Conservation (phyloP, 2,797 vertebrate genomes). For the Alosa sapidissima region DNA sequence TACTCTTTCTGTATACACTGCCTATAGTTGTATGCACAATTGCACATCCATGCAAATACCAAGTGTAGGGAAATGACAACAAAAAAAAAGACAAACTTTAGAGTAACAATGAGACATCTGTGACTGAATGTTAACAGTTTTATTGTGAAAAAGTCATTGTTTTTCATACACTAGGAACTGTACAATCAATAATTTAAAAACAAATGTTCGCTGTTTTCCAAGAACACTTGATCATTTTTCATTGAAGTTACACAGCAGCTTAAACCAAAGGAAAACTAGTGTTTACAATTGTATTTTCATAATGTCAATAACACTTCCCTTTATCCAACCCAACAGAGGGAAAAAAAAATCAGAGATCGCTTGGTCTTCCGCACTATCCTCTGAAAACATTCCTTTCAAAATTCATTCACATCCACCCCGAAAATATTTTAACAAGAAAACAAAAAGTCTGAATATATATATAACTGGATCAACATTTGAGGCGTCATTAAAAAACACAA, state of each 20-base stretch:
- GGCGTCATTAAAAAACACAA: slow-evolving; percentile 37
- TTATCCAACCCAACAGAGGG: slow-evolving; percentile 21
- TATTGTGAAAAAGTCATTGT: slow-evolving; percentile 54
- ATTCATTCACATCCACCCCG: slow-evolving; percentile 23
- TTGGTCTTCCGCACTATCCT: slow-evolving; percentile 16
- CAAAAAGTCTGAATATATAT: slow-evolving; percentile 21
- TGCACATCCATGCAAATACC: neutral
- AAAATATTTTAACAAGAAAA: slow-evolving; percentile 24
- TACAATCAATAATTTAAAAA: slow-evolving; percentile 60
- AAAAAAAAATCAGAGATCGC: slow-evolving; percentile 10
- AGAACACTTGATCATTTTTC: slow-evolving; percentile 45
- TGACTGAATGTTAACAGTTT: slow-evolving; percentile 41
- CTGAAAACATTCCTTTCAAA: slow-evolving; percentile 23
- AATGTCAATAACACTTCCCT: slow-evolving; percentile 47
- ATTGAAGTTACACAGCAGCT: slow-evolving; percentile 53
- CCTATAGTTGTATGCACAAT: too few relatives aligned
- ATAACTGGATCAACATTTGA: slow-evolving; percentile 36
- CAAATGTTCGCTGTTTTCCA: slow-evolving; percentile 40
- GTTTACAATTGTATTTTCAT: slow-evolving; percentile 48
- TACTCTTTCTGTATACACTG: too few relatives aligned
- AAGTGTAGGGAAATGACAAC: neutral
- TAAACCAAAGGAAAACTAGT: slow-evolving; percentile 55
- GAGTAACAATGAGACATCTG: neutral
- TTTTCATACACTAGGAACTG: slow-evolving; percentile 56
- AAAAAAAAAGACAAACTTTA: neutral